Conservation (phyloP, 2,113 vertebrate genomes). For the Pelecanoides urinatrix region DNA sequence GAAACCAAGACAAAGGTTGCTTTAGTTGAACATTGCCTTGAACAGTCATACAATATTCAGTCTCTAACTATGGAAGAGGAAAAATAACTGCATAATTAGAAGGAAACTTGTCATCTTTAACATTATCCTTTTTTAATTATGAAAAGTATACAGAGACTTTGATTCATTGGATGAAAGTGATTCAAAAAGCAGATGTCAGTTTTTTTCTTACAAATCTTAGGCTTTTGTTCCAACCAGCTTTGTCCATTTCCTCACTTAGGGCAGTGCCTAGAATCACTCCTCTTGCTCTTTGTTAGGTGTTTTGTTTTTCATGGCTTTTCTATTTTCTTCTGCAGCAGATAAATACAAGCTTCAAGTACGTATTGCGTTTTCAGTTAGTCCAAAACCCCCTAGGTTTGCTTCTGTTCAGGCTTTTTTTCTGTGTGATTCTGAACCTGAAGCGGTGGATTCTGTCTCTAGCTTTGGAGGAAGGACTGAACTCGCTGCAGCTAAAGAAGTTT, state of each 20-base stretch:
- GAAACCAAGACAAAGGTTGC: neutral
- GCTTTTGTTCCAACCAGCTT: neutral
- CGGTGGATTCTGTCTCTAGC: neutral
- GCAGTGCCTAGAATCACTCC: neutral
- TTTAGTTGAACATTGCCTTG: neutral
- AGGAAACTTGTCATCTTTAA: neutral
- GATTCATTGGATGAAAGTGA: neutral
- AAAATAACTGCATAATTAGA: neutral
- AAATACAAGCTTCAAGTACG: neutral
- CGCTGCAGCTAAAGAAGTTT: neutral
- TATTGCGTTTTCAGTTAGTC: neutral
- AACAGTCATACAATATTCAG: neutral
- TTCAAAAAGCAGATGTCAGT: neutral
- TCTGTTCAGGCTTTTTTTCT: neutral
- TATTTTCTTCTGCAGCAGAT: neutral
- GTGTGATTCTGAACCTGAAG: neutral
- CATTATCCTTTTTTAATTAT: neutral
- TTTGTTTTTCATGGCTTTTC: neutral
- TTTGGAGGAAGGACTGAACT: neutral
- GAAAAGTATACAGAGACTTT: neutral
- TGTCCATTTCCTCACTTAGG: neutral
- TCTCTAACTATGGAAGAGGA: neutral
- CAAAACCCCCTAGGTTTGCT: neutral
- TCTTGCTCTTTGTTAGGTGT: neutral
- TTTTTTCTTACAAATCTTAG: neutral